phyloP scores from a whole-genome alignment of 2,113 vertebrate genomes.

The Pedionomus torquatus region DNA sequence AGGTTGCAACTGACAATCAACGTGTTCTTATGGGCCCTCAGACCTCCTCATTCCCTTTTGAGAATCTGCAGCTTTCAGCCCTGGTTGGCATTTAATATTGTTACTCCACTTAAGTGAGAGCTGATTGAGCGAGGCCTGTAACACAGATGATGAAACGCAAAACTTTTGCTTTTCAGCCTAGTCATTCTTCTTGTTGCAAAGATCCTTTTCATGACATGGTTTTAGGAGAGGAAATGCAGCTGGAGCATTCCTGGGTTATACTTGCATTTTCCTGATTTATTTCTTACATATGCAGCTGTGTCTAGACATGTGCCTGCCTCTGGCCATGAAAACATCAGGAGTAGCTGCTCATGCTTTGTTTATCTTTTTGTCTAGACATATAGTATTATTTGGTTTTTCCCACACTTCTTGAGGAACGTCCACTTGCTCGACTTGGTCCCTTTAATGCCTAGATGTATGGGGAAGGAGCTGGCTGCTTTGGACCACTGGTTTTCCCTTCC shows the following conservation, averaged over 20 bases:
- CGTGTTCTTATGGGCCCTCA: rapidly evolving
- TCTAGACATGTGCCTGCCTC: background rate
- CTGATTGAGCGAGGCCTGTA: background rate
- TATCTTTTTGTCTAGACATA: background rate
- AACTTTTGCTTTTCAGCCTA: background rate
- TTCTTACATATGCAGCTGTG: background rate
- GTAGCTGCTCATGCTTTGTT: background rate
- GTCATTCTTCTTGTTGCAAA: background rate
- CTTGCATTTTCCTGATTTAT: background rate
- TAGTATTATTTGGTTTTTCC: background rate
- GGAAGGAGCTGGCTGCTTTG: background rate
- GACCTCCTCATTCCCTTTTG: background rate
- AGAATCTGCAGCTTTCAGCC: background rate
- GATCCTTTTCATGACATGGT: background rate
- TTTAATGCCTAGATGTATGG: background rate
- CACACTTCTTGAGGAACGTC: background rate
- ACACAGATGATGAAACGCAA: background rate
- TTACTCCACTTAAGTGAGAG: background rate
- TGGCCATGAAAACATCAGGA: background rate
- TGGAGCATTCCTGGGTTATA: background rate
- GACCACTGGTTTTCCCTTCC: background rate
- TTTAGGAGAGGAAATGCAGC: background rate
- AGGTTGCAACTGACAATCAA: background rate
- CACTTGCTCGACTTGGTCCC: background rate
- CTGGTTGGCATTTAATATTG: background rate